Evolutionary conservation across 2,888 invertebrate genomes (phyloP).

Genomic region (Eupithecia subfuscata): DNA sequence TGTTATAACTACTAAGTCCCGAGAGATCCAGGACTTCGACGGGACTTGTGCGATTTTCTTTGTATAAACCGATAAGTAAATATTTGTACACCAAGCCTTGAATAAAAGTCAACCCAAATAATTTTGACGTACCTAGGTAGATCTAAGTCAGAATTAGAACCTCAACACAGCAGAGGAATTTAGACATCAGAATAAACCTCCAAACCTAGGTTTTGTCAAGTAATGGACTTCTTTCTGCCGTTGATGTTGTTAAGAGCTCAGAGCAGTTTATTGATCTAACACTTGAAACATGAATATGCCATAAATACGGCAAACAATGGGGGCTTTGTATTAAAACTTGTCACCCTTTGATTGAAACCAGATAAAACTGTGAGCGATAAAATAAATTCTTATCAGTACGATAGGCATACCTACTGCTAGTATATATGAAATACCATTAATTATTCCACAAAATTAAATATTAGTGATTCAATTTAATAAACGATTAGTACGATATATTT

Average conservation of each 20-base stretch:
- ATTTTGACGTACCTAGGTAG: background rate
- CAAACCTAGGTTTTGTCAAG: background rate
- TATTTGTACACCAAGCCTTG: conserved; percentile 36
- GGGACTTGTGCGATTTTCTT: conserved; percentile 52
- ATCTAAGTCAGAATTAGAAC: background rate
- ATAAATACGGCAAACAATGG: conserved; percentile 42
- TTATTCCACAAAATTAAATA: background rate
- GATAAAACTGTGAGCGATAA: conserved; percentile 38
- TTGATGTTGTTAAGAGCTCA: conserved; percentile 8
- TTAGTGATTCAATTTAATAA: background rate
- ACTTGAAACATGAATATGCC: conserved; percentile 26
- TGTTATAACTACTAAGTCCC: conserved; percentile 72
- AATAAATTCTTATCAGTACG: conserved; percentile 26
- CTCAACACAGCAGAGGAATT: background rate
- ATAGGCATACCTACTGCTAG: background rate
- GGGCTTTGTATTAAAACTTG: conserved; percentile 41
- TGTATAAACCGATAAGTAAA: conserved; percentile 47
- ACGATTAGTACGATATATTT: background rate
- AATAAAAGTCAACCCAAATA: background rate
- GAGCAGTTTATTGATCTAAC: conserved; percentile 23
- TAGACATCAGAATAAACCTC: background rate
- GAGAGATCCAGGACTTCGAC: conserved; percentile 57
- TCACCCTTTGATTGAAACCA: conserved; percentile 41
- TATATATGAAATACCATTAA: background rate
- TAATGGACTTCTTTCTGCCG: background rate